Evolutionary conservation across 2,797 vertebrate species (phyloP), one percentile per base, ranked within the genome.

Genomic region (Adrianichthys oophorus): DNA sequence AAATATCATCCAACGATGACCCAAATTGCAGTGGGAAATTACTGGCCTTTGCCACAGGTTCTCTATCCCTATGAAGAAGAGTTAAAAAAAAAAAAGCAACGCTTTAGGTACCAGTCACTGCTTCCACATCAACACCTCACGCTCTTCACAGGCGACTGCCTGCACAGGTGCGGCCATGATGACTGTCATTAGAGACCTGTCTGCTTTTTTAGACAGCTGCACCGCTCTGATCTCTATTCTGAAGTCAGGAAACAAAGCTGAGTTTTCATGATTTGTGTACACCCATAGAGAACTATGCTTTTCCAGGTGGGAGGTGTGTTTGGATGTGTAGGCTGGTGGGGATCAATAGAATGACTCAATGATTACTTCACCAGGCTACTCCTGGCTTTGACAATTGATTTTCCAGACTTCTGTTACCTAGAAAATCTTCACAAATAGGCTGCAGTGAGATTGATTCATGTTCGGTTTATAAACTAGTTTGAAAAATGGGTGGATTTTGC

Each of bases 311-410:
- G 54, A 16, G 66, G 37, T 45, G 37, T 44, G 45, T 21, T 29
- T 44, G 48, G 41, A 48, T 65, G 44, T 43, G 61, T 58, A 56
- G 43, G 67, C 0, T 21, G 32, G 2, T 40, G n/a, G 4, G 56
- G 80, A 82, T 85, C 76, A 72, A 77, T 83, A 74, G 41, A 74
- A 65, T 67, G 83, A 76, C 66, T 68, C 70, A 59, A 21, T 77
- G 41, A 74, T 75, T 73, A 70, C 60, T 69, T 65, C 55, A 67
- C 41, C 48, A 51, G 59, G 56, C 73, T 74, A 62, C 59, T 69
- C 49, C 56, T 61, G 48, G 45, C 24, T 69, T 59, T 51, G 53
- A 46, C 45, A 4, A 64, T 48, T 26, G 58, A 73, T 58, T 70
- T 56, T 57, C 4, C 26, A 49, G 23, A 21, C 7, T 4, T 29